These are phyloP conservation scores for Elephantulus edwardii DNA, from an alignment of 2,113 vertebrate genomes.

Conservation along the genomic window DNA sequence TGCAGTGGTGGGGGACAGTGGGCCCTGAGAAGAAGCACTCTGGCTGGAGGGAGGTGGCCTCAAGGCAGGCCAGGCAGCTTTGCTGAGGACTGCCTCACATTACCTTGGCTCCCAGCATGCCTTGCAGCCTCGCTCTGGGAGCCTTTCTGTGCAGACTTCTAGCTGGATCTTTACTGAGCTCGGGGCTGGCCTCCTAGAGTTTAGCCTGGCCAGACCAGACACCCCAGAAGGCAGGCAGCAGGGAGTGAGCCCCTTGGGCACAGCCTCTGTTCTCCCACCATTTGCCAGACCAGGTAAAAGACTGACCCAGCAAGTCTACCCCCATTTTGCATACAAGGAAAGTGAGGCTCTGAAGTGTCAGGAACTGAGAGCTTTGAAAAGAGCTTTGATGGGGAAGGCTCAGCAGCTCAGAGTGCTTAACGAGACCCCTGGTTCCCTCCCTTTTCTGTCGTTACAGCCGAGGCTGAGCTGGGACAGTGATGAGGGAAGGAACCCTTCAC, in stretches of 20 bases:
- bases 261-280: background rate
- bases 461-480: fast-evolving
- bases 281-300: fast-evolving
- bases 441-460: fast-evolving
- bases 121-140: background rate
- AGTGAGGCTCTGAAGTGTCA: background rate
- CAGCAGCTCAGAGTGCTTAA: fast-evolving
- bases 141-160: background rate
- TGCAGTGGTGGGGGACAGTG: no score
- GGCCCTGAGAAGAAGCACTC: background rate
- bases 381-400: fast-evolving
- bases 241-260: background rate
- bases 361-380: no score
- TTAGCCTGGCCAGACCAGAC: fast-evolving
- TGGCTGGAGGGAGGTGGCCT: background rate
- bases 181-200: background rate
- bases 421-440: background rate
- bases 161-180: background rate
- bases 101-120: background rate
- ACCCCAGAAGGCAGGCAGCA: fast-evolving
- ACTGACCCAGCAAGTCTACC: background rate
- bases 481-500: background rate
- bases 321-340: background rate
- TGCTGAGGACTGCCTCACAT: background rate
- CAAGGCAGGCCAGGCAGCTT: background rate